Conservation (phyloP, 2,113 vertebrate species). For the Cryptomyrus ogoouensis region DNA sequence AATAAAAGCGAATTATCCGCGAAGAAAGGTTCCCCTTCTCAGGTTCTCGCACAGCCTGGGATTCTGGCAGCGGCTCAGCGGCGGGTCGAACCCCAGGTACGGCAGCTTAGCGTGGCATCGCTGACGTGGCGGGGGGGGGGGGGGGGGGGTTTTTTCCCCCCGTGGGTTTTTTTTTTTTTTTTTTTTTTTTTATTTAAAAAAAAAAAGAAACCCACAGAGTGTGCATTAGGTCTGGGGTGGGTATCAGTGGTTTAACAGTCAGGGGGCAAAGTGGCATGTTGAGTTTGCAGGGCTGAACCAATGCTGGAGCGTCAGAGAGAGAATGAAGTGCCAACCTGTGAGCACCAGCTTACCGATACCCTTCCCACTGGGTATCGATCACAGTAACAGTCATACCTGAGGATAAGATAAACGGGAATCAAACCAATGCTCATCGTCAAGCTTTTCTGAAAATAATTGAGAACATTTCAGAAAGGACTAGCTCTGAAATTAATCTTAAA, state of each 20-base stretch:
- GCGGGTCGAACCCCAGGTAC: conserved; percentile 24
- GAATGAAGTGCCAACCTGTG: neutral
- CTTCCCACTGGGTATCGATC: neutral
- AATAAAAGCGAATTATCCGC: conserved; percentile 43
- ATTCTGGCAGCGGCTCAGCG: conserved; percentile 37
- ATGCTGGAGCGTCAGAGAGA: neutral
- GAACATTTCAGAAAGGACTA: neutral
- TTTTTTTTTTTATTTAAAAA: neutral
- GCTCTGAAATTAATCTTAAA: neutral
- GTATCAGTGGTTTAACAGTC: neutral
- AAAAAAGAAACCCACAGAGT: neutral
- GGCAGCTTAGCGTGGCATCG: conserved; percentile 37
- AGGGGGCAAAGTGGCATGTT: neutral
- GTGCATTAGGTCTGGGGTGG: neutral
- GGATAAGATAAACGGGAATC: neutral
- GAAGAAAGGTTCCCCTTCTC: conserved; percentile 41
- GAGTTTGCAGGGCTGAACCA: neutral
- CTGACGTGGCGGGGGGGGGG: conserved; percentile 24
- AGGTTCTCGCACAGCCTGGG: conserved; percentile 24
- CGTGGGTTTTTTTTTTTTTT: neutral
- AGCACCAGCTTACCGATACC: neutral
- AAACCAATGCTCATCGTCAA: neutral
- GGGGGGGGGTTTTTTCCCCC: no score
- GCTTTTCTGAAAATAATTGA: neutral
- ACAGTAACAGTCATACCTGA: neutral